These are phyloP conservation scores for Drosophila malerkotliana DNA, from an alignment of 1,140 invertebrate species.

Conservation along the genomic window DNA sequence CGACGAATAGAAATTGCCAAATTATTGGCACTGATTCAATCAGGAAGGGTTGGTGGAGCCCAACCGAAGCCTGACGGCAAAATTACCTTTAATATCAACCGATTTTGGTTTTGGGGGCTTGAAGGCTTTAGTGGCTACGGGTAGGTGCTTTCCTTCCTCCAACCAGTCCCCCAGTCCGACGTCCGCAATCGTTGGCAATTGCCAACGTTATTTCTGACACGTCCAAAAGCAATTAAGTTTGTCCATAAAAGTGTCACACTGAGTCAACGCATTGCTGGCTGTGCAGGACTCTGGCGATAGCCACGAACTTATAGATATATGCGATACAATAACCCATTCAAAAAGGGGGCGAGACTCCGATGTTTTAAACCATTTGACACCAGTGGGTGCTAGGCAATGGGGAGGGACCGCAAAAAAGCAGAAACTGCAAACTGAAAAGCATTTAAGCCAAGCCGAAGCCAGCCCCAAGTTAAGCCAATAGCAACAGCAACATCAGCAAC, in stretches of 20 bases:
- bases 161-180: neutral
- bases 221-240: slow-evolving; percentile 75
- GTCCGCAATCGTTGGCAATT: neutral
- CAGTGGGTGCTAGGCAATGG: slow-evolving; percentile 33
- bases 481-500: slow-evolving; percentile 37
- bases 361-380: slow-evolving; percentile 74
- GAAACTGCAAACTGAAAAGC: slow-evolving; percentile 45
- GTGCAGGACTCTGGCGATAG: slow-evolving; percentile 16
- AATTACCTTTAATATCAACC: slow-evolving; percentile 44
- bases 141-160: too few relatives aligned
- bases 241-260: slow-evolving; percentile 68
- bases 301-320: slow-evolving; percentile 33
- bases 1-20: slow-evolving; percentile 76
- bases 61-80: slow-evolving; percentile 3
- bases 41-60: slow-evolving; percentile 50
- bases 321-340: slow-evolving; percentile 46
- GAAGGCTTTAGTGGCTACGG: neutral
- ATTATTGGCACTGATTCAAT: slow-evolving; percentile 80
- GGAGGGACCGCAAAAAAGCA: slow-evolving; percentile 19
- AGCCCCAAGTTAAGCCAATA: slow-evolving; percentile 64
- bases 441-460: slow-evolving; percentile 60
- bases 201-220: slow-evolving; percentile 53
- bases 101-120: slow-evolving; percentile 24
- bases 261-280: slow-evolving; percentile 57
- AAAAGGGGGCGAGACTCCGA: slow-evolving; percentile 49